Percentiles rank a stretch among this genome's conserved stretches.
Evolutionary conservation across 2,888 invertebrate species (phyloP).

Genomic region (Megaustenia siamemsis): DNA sequence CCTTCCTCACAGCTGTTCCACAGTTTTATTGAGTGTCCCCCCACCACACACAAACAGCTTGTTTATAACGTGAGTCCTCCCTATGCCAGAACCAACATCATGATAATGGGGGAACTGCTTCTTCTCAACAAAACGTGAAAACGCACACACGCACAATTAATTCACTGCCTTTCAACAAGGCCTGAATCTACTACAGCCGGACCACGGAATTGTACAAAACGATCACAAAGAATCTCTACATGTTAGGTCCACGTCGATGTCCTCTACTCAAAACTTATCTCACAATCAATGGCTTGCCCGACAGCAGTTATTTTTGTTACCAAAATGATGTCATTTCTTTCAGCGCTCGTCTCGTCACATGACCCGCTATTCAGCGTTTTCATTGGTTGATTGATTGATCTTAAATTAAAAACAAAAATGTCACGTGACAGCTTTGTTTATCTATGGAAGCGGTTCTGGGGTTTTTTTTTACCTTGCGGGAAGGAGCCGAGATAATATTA

Average conservation of each 20-base stretch:
- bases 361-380: constrained; percentile 51
- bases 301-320: constrained; percentile 34
- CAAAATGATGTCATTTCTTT: constrained; percentile 30
- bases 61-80: neutral
- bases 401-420: constrained; percentile 58
- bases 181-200: neutral
- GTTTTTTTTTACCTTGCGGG: too few species aligned
- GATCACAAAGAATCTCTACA: constrained; percentile 3
- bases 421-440: constrained; percentile 71
- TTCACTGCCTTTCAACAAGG: neutral
- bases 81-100: neutral
- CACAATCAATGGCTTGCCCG: constrained; percentile 19
- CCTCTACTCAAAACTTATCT: too few species aligned
- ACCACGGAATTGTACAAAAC: neutral
- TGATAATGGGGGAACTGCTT: neutral
- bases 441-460: constrained; percentile 62
- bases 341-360: constrained; percentile 55
- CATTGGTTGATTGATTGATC: constrained; percentile 45
- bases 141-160: neutral
- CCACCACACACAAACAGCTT: neutral
- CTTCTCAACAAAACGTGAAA: too few species aligned
- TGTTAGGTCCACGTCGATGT: neutral
- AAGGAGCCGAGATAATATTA: too few species aligned
- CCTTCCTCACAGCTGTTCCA: constrained; percentile 19
- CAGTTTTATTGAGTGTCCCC: too few species aligned